Percentiles rank a stretch among this genome's conserved stretches.
These are phyloP conservation scores for Mionectes olivaceus DNA, from an alignment of 2,797 vertebrate genomes.

Conservation along the genomic window DNA sequence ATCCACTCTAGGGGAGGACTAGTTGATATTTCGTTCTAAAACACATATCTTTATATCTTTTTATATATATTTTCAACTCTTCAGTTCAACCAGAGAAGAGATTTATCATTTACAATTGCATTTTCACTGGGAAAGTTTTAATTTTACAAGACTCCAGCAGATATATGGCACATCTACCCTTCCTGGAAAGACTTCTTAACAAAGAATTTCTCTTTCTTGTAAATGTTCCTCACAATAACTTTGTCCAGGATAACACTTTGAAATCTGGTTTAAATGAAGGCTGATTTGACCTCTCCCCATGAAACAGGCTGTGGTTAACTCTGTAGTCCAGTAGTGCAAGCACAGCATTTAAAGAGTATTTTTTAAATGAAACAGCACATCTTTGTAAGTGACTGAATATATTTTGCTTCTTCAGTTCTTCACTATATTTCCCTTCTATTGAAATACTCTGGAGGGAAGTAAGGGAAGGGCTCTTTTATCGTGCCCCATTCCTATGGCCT, in stretches of 20 bases:
- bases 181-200: background rate
- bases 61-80: background rate
- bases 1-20: background rate
- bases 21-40: background rate
- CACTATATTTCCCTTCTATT: background rate
- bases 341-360: background rate
- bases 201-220: background rate
- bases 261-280: background rate
- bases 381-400: background rate
- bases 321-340: background rate
- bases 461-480: background rate
- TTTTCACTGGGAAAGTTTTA: background rate
- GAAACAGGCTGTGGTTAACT: background rate
- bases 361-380: background rate
- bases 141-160: background rate
- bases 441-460: background rate
- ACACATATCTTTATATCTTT: background rate
- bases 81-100: background rate
- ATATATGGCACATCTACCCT: background rate
- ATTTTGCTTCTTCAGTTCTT: background rate
- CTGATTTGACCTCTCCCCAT: background rate
- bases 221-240: background rate
- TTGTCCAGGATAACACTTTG: background rate
- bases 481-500: background rate
- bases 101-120: background rate